phyloP scores from a whole-genome alignment of 2,797 vertebrate genomes.

The Garrulus glandarius region DNA sequence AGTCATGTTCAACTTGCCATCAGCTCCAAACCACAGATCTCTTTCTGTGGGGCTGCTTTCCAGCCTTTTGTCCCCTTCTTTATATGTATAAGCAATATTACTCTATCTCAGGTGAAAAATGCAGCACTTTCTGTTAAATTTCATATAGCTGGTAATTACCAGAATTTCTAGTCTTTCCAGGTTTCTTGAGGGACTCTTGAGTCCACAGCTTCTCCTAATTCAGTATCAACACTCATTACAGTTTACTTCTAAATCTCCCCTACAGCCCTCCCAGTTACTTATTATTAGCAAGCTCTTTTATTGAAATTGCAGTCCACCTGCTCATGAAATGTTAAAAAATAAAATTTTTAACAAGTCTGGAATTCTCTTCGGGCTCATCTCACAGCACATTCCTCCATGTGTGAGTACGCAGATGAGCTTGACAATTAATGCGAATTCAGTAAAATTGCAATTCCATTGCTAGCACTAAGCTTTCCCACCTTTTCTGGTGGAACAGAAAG shows the following conservation, averaged over 20 bases:
- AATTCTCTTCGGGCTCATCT: not conserved
- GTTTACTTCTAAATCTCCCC: not conserved
- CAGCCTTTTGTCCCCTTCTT: accelerated
- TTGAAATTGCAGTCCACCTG: not conserved
- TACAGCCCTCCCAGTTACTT: not conserved
- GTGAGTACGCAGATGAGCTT: not conserved
- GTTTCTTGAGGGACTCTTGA: not conserved
- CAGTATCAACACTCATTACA: not conserved
- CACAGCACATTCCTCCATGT: not conserved
- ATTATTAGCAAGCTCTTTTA: not conserved
- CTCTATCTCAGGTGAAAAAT: not conserved
- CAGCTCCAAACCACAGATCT: no score
- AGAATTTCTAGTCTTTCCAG: not conserved
- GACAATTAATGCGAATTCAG: not conserved
- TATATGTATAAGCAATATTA: not conserved
- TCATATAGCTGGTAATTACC: not conserved
- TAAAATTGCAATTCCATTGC: not conserved
- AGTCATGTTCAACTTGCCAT: not conserved
- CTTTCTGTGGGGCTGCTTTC: accelerated
- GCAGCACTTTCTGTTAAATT: not conserved
- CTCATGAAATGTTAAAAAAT: not conserved
- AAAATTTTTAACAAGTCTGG: not conserved
- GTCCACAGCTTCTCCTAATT: not conserved
- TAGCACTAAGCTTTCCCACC: not conserved
- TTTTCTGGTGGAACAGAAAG: not conserved